A percentile compares a stretch with the other conserved stretches of the same genome.
Conservation (phyloP, 2,797 vertebrate genomes). For the Cyprinodon diabolis region DNA sequence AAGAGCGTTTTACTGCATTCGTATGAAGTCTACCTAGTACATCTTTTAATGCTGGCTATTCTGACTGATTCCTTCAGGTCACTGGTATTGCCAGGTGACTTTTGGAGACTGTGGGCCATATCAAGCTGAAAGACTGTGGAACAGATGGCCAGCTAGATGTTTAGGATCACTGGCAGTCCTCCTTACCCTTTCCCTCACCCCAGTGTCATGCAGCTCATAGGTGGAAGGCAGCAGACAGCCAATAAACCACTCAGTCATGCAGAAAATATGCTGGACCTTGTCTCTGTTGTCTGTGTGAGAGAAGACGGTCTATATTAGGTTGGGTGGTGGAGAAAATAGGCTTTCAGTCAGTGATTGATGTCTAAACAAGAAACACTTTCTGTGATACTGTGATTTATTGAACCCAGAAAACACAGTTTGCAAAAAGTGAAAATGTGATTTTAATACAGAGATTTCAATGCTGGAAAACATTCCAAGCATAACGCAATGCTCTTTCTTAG, state of each 20-base stretch:
- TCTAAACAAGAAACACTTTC: conserved; percentile 5
- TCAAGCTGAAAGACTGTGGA: conserved; percentile 31
- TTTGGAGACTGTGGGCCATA: background rate
- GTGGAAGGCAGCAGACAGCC: conserved; percentile 51
- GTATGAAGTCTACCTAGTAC: background rate
- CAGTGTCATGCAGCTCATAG: conserved; percentile 48
- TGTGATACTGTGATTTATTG: background rate
- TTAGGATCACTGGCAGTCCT: conserved; percentile 41
- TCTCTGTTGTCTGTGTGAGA: conserved; percentile 37
- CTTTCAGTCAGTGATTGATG: background rate
- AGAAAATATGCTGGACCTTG: conserved; percentile 55
- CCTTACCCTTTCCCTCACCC: conserved; percentile 54
- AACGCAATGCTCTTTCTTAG: too few relatives aligned
- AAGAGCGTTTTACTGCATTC: background rate
- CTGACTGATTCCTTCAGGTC: background rate
- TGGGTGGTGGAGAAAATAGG: background rate
- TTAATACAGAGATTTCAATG: too few relatives aligned
- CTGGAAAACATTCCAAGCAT: too few relatives aligned
- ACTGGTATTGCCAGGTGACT: conserved; percentile 6
- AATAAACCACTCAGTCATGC: conserved; percentile 42
- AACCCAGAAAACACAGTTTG: background rate
- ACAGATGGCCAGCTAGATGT: conserved; percentile 58
- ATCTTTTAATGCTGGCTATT: conserved; percentile 8
- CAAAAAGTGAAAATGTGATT: background rate
- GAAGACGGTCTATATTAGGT: conserved; percentile 18